Evolutionary conservation across 1,140 invertebrate genomes (phyloP).

Genomic region (Steinernema khuongi): DNA sequence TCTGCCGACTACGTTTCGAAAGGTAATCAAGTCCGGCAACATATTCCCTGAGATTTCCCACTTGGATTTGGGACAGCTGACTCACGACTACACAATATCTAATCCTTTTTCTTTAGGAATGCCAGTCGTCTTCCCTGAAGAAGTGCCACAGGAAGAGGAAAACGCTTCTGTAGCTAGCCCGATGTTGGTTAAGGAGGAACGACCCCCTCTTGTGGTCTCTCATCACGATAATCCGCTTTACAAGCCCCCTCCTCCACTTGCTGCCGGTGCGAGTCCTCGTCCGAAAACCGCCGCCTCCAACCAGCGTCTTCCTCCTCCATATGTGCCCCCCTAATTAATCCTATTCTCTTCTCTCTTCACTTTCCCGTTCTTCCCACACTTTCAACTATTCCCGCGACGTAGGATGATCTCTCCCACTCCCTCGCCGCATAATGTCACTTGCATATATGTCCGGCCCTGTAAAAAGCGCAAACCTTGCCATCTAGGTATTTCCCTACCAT

Average conservation of each 20-base stretch:
- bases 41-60: too few species aligned
- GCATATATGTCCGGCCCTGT: constrained; percentile 14
- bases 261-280: constrained; percentile 31
- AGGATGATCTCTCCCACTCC: constrained; percentile 10
- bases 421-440: constrained; percentile 8
- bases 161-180: constrained; percentile 45
- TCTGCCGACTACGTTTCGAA: constrained; percentile 2
- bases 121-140: constrained; percentile 53
- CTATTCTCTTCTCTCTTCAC: not conserved
- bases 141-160: constrained; percentile 47
- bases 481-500: constrained; percentile 11
- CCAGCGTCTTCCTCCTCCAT: constrained; percentile 25
- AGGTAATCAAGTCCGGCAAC: too few species aligned
- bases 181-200: constrained; percentile 47
- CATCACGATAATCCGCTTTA: constrained; percentile 52
- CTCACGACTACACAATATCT: too few species aligned
- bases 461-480: constrained; percentile 13
- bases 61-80: too few species aligned
- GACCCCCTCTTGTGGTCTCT: constrained; percentile 50
- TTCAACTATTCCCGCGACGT: constrained; percentile 13
- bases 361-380: not conserved
- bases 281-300: constrained; percentile 25
- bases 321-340: constrained; percentile 29
- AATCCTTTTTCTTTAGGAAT: constrained; percentile 23
- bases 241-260: constrained; percentile 44